Evolutionary conservation across 2,888 invertebrate genomes (phyloP), one percentile per base, ranked within the genome.

Genomic region (Cheilosia vernalis): DNA sequence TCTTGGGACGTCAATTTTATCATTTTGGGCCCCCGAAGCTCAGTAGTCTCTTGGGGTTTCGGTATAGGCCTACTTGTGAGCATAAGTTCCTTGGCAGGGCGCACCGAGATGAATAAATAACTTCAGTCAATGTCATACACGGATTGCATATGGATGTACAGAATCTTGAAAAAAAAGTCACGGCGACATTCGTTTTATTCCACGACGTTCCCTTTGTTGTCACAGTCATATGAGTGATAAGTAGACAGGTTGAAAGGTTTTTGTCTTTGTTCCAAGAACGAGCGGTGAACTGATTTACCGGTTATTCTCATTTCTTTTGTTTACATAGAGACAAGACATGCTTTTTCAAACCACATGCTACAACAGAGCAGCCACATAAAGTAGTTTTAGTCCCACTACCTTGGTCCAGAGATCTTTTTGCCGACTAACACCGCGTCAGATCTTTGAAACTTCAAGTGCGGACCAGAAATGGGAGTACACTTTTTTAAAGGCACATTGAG

Each of bases 91-190:
- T 55, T 44, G 67, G 10, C 33, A 33, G 33, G 33, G 33, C 4
- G 33, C 4, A n/a, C 58, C 49, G 47, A 13, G 40, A 24, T 37
- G n/a, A 24, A 40, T 37, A 30, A 10, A 44, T 33, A 44, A 44
- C 55, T 64, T 33, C 53, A 44, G 24, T 73, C 33, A 55, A 55
- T 63, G 17, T n/a, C 44, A 17, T 47, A 55, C 53, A 2, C 24
- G 15, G 13, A 47, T 55, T 55, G 73, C 44, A 55, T 55, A 42
- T 44, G 44, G 10, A 44, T 53, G 24, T 30, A 21, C 30, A 21
- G 27, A 10, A 44, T 44, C 19, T 13, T 19, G 21, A 51, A 51
- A 21, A 51, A 60, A 42, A 42, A 42, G 33, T 44, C 21, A n/a
- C 9, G 10, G 42, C 27, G 13, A 37, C 37, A 13, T 13, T 37